Evolutionary conservation across 2,113 vertebrate genomes (phyloP).

Genomic region (Ammodytes dubius): DNA sequence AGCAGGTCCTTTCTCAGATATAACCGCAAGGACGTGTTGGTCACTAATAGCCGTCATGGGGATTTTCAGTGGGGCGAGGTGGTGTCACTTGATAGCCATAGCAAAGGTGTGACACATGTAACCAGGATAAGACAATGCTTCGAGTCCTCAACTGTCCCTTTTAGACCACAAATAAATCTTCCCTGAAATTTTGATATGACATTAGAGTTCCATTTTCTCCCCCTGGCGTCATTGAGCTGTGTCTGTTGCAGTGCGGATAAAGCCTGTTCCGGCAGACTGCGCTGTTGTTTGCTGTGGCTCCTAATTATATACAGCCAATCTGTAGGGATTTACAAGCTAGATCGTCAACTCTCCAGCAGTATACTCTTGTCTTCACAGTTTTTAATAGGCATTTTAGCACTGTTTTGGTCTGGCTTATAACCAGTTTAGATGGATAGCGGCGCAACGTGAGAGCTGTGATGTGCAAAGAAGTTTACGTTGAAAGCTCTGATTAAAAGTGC

Average conservation of each 20-base stretch:
- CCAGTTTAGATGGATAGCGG: not conserved
- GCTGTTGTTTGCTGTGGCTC: not conserved
- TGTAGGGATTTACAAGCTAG: not conserved
- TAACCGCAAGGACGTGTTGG: conserved; percentile 47
- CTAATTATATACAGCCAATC: conserved; percentile 10
- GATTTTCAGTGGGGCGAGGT: conserved; percentile 32
- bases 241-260: not conserved
- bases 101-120: conserved; percentile 41
- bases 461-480: conserved; percentile 8
- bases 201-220: not conserved
- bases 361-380: not conserved
- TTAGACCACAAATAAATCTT: conserved; percentile 26
- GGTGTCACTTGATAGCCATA: conserved; percentile 34
- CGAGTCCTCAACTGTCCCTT: not conserved
- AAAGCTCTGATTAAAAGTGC: not conserved
- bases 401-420: conserved; percentile 6
- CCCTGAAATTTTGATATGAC: conserved; percentile 14
- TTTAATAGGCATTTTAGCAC: conserved; percentile 16
- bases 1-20: conserved; percentile 64
- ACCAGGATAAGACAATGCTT: not conserved
- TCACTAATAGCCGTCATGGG: conserved; percentile 44
- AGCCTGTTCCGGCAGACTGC: not conserved
- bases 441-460: not conserved
- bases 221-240: conserved; percentile 3
- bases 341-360: not conserved